Base-by-base conservation (phyloP, 1,140 invertebrate species). In the Pseudomyrmex pallidus region DNA sequence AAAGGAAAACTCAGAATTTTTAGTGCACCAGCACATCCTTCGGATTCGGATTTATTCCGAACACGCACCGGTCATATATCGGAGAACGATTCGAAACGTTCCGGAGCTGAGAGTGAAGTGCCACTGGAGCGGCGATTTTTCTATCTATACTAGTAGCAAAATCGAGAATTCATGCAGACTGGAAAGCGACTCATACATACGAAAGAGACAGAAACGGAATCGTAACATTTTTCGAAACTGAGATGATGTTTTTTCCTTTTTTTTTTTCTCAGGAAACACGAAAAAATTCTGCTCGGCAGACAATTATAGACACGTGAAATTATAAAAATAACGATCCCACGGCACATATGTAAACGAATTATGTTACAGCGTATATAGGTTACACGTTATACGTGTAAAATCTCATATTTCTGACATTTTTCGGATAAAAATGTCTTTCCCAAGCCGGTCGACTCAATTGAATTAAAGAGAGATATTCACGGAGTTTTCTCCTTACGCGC, bases 21-120 rank as follows among this genome's bases (percentile, higher is more conserved):
- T 61, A 15, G 59, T 46, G 76, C 54, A n/a, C 54, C 56, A 35
- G 35, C 35, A 17, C 22, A 70, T 63, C 73, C 59, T 67, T 44
- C 20, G 54, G 2, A 68, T 52, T 68, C 35, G 46, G 59, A 85
- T 48, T 73, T 82, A 87, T 87, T 74, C 68, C 59, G 8, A 48
- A 22, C 68, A 35, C 76, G 85, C 48, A 22, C 59, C 2, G 9
- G 63, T 46, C 50, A 22, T 46, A 59, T 80, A 83, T 85, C 52
- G 72, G 17, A 73, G 50, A 82, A 87, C 83, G 70, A 77, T 88
- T 85, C 72, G 57, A 61, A 44, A 63, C 63, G 54, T 70, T 78
- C 57, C 63, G 8, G 48, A 25, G 13, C 35, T 35, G 44, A 22
- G 56, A 48, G 59, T 76, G 59, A 63, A 77, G 80, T 66, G 35